Evolutionary conservation across 53 echinoderm and acorn worm species (phyloP), one percentile per base, ranked within the genome.

Genomic region (Antedon mediterranea): DNA sequence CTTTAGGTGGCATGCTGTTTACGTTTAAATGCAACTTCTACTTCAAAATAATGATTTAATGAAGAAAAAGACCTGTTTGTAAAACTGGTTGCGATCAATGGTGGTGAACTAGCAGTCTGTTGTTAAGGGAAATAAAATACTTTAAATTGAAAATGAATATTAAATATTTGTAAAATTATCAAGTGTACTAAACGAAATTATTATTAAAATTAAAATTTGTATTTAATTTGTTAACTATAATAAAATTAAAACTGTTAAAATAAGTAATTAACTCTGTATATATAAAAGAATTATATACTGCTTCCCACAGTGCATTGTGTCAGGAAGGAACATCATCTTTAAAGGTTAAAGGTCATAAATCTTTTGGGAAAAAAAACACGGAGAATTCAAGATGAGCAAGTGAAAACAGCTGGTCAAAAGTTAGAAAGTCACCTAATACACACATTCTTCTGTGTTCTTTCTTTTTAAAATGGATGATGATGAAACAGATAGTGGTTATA

Each of bases 401-500:
- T 57, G 57, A 57, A 57, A 57, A 57, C 57, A 57, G 57, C 57
- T 57, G 57, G 57, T 57, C 20, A 57, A 57, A 57, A 57, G 23
- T 57, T 18, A 23, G 57, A 57, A 15, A 57, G 11, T 57, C 7
- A 8, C 23, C 2, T 2, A 26, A 18, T 57, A 26, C 14, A 13
- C 57, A 57, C 57, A 23, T 26, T 6, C 57, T 26, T 57, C 11
- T 15, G 9, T 57, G 23, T 57, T 2, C 23, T 57, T 2, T 57
- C 57, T 2, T 57, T 31, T 29, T 43, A 81, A 73, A 81, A 93
- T 93, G 93, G 93, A 90, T 83, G 93, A 90, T 76, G 93, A 93
- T 86, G 93, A 93, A 81, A 93, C 88, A 72, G 93, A 93, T 77
- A 90, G 90, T 88, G 93, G 93, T 79, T 93, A 93, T 85, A 84